Conservation (phyloP, 2,888 invertebrate genomes). For the Panzeria rudis region DNA sequence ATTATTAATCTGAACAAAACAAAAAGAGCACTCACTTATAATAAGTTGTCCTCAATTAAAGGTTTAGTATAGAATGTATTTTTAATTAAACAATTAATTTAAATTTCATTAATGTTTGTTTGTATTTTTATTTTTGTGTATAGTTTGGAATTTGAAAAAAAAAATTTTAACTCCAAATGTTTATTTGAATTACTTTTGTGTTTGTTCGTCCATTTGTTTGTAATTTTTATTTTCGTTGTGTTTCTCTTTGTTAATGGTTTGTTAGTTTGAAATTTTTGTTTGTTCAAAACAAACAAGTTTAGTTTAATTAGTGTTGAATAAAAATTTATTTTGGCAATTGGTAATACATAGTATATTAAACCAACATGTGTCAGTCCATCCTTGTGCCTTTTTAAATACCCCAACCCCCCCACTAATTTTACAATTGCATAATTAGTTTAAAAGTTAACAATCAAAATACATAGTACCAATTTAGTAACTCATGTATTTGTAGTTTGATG, state of each 20-base stretch:
- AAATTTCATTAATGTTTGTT: constrained; percentile 37
- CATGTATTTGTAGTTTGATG: constrained; percentile 52
- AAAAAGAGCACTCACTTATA: constrained; percentile 53
- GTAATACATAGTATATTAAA: constrained; percentile 35
- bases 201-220: constrained; percentile 46
- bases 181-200: constrained; percentile 11
- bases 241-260: constrained; percentile 40
- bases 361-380: constrained; percentile 9
- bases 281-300: constrained; percentile 37
- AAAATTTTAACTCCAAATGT: background rate
- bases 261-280: constrained; percentile 57
- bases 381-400: background rate
- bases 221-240: constrained; percentile 31
- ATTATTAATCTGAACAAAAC: constrained; percentile 17
- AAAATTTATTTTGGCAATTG: constrained; percentile 8
- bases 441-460: constrained; percentile 8
- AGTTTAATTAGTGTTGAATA: constrained; percentile 22
- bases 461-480: background rate
- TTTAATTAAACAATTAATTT: constrained; percentile 39
- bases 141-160: constrained; percentile 31
- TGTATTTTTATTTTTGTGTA: constrained; percentile 52
- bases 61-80: constrained; percentile 66
- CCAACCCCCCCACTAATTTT: background rate
- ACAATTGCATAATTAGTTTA: constrained; percentile 36
- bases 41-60: constrained; percentile 59